phyloP scores from a whole-genome alignment of 2,113 vertebrate genomes.

The Vicugna pacos region DNA sequence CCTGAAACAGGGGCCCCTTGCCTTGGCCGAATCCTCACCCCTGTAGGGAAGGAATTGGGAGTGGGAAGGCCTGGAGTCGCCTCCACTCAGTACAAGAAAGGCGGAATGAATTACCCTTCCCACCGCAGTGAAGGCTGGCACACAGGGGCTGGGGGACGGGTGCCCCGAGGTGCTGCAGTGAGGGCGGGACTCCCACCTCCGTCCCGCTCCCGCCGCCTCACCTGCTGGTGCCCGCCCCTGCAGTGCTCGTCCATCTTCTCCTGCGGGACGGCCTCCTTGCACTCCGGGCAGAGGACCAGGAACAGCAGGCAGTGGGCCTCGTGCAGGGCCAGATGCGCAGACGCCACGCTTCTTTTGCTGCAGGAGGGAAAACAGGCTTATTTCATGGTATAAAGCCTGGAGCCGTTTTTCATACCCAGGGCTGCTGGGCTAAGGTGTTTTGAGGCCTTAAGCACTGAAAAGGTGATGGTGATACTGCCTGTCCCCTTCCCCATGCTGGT shows the following conservation, averaged over 20 bases:
- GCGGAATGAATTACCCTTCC: neutral
- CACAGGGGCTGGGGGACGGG: neutral
- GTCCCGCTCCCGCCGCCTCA: slow-evolving; percentile 56
- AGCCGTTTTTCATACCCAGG: neutral
- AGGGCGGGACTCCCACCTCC: neutral
- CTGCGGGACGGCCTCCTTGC: slow-evolving; percentile 84
- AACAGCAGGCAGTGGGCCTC: slow-evolving; percentile 90
- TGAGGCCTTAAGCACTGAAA: neutral
- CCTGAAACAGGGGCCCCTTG: neutral
- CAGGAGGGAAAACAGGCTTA: neutral
- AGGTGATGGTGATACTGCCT: neutral
- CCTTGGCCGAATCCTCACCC: neutral
- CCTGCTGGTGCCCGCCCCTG: slow-evolving; percentile 86
- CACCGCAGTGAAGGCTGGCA: neutral
- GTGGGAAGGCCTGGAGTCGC: neutral
- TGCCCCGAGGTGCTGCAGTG: neutral
- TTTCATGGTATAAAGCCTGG: neutral
- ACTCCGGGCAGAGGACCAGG: slow-evolving; percentile 87
- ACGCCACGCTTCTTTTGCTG: slow-evolving; percentile 88
- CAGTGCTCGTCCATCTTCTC: slow-evolving; percentile 85
- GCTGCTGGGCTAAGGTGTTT: neutral
- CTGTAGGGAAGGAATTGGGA: neutral
- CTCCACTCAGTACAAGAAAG: neutral
- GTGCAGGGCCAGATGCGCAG: slow-evolving; percentile 88
- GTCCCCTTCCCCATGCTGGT: neutral